Conservation (phyloP, 2,797 vertebrate genomes). For the Alcedo atthis region DNA sequence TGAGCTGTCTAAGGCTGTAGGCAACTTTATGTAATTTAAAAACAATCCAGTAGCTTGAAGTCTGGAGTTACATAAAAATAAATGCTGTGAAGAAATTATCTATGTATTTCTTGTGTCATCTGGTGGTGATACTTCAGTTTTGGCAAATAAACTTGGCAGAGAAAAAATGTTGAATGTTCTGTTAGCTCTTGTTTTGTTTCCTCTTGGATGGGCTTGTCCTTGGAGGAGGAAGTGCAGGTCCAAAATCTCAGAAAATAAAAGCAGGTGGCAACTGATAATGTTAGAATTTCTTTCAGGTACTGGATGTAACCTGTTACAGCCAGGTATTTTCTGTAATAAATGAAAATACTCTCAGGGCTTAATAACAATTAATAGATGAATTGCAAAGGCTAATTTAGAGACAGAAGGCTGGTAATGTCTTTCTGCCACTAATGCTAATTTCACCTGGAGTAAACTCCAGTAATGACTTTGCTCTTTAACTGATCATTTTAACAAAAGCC, state of each 20-base stretch:
- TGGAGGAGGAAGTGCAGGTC: neutral
- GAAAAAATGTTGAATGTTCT: neutral
- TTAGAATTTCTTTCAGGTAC: neutral
- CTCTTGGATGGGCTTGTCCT: neutral
- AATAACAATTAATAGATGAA: neutral
- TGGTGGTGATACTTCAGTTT: neutral
- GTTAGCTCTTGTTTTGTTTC: neutral
- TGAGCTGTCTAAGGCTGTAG: neutral
- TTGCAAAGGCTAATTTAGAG: neutral
- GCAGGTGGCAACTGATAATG: neutral
- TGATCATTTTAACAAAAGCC: neutral
- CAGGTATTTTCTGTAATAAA: neutral
- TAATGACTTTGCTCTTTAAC: neutral
- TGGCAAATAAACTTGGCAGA: neutral
- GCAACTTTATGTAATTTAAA: neutral
- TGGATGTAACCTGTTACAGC: neutral
- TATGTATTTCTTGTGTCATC: neutral
- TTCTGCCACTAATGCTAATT: accelerated
- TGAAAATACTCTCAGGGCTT: neutral
- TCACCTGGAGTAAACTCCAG: accelerated
- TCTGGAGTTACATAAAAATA: neutral
- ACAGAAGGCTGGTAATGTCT: neutral
- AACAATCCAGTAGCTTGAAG: neutral
- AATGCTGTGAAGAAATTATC: neutral
- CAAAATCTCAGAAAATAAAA: neutral